Percentiles rank a stretch among this genome's conserved stretches.
Conservation (phyloP, 2,113 vertebrate species). For the Progne subis region DNA sequence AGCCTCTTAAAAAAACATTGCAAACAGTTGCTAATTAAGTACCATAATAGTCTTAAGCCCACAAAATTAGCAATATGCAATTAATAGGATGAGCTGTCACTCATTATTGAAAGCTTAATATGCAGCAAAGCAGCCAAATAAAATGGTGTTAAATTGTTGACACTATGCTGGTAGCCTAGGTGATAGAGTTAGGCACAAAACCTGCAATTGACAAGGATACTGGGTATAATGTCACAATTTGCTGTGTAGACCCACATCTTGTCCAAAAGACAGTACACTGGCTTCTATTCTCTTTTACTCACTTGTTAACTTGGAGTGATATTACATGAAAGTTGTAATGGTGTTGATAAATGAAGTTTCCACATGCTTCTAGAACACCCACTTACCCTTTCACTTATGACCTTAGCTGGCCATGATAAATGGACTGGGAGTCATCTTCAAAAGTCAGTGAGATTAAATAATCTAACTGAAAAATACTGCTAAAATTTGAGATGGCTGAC, state of each 20-base stretch:
- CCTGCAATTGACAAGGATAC: background rate
- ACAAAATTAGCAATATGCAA: conserved; percentile 20
- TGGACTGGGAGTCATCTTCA: background rate
- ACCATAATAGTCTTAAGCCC: background rate
- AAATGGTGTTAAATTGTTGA: background rate
- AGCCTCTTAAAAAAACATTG: background rate
- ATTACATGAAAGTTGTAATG: background rate
- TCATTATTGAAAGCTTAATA: background rate
- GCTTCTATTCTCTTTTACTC: background rate
- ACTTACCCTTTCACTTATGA: background rate
- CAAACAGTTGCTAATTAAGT: conserved; percentile 15
- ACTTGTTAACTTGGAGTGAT: background rate
- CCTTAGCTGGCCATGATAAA: background rate
- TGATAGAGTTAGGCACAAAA: background rate
- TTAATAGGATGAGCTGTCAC: background rate
- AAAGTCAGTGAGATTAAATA: background rate
- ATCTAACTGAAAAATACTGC: background rate
- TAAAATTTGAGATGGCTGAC: background rate
- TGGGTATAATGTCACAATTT: background rate
- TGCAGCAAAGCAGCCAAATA: background rate
- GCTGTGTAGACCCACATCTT: background rate
- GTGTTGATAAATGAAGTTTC: background rate
- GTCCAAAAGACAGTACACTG: background rate
- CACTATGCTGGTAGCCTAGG: background rate
- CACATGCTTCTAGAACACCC: background rate